Conservation (phyloP, 1,140 invertebrate genomes). For the Xylocopa sonorina region DNA sequence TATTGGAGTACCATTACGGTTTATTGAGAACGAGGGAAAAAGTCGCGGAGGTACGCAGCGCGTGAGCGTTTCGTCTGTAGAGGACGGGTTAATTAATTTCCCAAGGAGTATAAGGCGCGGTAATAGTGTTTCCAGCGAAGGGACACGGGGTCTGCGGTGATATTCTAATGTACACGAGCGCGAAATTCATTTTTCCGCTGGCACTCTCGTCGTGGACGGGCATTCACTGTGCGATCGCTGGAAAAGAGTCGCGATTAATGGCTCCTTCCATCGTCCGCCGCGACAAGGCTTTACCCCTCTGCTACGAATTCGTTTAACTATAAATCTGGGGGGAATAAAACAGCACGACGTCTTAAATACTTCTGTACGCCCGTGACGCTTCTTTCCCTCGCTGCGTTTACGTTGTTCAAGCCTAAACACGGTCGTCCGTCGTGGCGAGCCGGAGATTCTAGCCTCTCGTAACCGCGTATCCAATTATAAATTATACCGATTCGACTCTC, state of each 20-base stretch:
- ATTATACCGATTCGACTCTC: not conserved
- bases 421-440: no score
- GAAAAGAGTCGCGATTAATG: slow-evolving; percentile 7
- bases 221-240: slow-evolving; percentile 14
- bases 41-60: slow-evolving; percentile 1
- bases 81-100: slow-evolving; percentile 26
- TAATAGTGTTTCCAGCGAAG: not conserved
- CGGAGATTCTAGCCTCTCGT: not conserved
- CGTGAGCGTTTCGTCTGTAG: not conserved
- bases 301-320: slow-evolving; percentile 7
- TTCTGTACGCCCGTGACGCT: not conserved
- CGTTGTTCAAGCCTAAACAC: no score
- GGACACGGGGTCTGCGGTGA: slow-evolving; percentile 7
- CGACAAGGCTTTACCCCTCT: not conserved
- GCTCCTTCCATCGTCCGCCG: not conserved
- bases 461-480: not conserved
- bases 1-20: not conserved
- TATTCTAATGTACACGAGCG: slow-evolving; percentile 1
- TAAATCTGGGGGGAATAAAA: slow-evolving; percentile 11
- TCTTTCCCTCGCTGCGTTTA: not conserved
- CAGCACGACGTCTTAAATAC: slow-evolving; percentile 10
- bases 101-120: slow-evolving; percentile 1
- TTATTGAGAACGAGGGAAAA: not conserved
- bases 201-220: slow-evolving; percentile 7
- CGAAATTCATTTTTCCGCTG: slow-evolving; percentile 12